Percentiles rank a stretch among this genome's conserved stretches.
These are phyloP conservation scores for Globia sparganii DNA, from an alignment of 2,888 invertebrate species.

Conservation along the genomic window DNA sequence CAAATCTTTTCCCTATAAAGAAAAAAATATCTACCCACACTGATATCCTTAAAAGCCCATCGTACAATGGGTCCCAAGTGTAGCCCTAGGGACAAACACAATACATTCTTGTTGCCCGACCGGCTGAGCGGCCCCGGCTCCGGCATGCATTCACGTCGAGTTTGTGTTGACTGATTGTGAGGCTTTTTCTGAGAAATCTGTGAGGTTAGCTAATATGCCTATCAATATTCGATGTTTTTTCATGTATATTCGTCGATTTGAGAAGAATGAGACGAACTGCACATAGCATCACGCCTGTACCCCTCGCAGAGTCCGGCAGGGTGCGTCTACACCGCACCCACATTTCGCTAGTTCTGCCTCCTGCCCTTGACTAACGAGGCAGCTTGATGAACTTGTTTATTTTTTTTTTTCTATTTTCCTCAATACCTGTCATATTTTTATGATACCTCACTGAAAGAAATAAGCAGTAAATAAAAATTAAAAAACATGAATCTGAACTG, in stretches of 20 bases:
- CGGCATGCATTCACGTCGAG: constrained; percentile 43
- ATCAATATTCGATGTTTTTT: constrained; percentile 40
- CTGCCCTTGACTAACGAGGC: not conserved
- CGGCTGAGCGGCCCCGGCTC: constrained; percentile 29
- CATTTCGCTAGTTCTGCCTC: not conserved
- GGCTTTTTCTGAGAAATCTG: constrained; percentile 38
- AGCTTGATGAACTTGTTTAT: not conserved
- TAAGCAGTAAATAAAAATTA: no score
- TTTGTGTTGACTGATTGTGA: constrained; percentile 63
- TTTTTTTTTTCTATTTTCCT: not conserved
- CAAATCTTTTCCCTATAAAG: constrained; percentile 28
- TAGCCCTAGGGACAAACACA: constrained; percentile 57
- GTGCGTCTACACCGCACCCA: not conserved
- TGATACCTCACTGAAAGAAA: no score
- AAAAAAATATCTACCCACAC: constrained; percentile 33
- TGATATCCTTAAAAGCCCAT: constrained; percentile 48
- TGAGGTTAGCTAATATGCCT: constrained; percentile 32
- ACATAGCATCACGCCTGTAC: not conserved
- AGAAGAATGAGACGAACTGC: not conserved
- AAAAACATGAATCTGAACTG: no score
- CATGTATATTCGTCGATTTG: constrained; percentile 12
- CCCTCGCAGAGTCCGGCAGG: not conserved
- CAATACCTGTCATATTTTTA: no score
- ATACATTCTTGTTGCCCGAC: constrained; percentile 55
- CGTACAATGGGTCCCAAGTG: constrained; percentile 58